Base-by-base conservation (phyloP, 2,888 invertebrate species). In the Syritta pipiens region DNA sequence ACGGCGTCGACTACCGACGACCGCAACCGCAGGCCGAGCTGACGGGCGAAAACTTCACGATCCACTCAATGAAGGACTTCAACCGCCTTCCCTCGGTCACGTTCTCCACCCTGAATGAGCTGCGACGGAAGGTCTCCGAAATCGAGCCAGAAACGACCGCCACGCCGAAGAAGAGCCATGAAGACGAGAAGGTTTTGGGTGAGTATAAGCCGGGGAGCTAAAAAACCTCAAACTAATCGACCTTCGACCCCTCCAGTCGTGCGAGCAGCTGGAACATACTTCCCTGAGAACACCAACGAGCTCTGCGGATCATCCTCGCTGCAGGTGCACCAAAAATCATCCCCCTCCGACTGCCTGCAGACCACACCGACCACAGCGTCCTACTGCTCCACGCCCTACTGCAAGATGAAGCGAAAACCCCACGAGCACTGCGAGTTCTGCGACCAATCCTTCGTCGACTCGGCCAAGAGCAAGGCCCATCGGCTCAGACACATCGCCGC, bases 401-500 rank as follows among this genome's bases (percentile, higher is more conserved):
- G 95, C 88, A 95, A 95, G 86, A 90, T 95, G 82, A 95, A 94
- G 87, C 90, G 93, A 74, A 93, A 93, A 84, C 92, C 93, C 81
- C 95, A 95, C 85, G 94, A 93, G 85, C 95, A 95, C 85, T 95
- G 95, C 88, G 92, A 93, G 85, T 91, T 93, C 49, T 95, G 95
- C 89, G 94, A 94, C 87, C 95, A 94, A 88, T 77, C 82, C 1
- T 84, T 84, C 40, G 69, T 81, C 0, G 84, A 84, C 37, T 60
- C 46, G 4, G 77, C 81, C 7, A 83, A 84, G 59, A 67, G 83
- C 28, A 83, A 82, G 62, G 71, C 81, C 5, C 83, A 83, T 69
- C 82, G 81, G 14, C 24, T 83, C 1, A 83, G 83, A 32, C 83
- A 84, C 71, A 57, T 83, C 28, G 40, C 75, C 10, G 67, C 81